Conservation (phyloP, 2,888 invertebrate species). For the Dendrolimus pini region DNA sequence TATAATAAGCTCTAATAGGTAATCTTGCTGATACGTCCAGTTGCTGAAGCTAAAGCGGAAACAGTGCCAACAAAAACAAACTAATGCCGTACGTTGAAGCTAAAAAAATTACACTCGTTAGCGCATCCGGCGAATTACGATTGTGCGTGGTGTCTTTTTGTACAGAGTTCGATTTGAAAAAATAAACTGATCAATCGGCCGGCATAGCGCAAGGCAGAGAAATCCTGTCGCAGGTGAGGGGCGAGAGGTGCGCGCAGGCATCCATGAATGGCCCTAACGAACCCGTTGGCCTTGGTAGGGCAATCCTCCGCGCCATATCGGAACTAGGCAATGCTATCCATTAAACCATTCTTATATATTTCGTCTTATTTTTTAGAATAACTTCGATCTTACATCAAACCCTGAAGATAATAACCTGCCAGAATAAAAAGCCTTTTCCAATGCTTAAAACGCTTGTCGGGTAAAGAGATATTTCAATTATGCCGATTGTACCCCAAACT, state of each 20-base stretch:
- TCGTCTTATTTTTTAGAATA: too few relatives aligned
- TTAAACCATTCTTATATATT: not conserved
- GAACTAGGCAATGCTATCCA: slow-evolving; percentile 13
- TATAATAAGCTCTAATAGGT: slow-evolving; percentile 28
- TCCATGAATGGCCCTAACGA: slow-evolving; percentile 75
- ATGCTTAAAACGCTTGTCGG: too few relatives aligned
- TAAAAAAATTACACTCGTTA: slow-evolving; percentile 70
- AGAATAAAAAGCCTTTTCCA: too few relatives aligned
- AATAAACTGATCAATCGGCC: slow-evolving; percentile 59
- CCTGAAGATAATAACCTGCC: too few relatives aligned
- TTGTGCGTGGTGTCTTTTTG: slow-evolving; percentile 58
- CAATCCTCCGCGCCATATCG: slow-evolving; percentile 29
- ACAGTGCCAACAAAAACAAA: slow-evolving; percentile 56
- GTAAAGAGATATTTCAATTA: too few relatives aligned
- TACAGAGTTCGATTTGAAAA: slow-evolving; percentile 47
- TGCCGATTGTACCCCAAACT: too few relatives aligned
- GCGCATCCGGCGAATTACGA: slow-evolving; percentile 73
- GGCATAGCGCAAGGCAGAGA: slow-evolving; percentile 56
- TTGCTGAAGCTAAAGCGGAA: slow-evolving; percentile 52
- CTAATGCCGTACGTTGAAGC: slow-evolving; percentile 43
- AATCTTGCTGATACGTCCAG: slow-evolving; percentile 26
- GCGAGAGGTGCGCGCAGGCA: slow-evolving; percentile 53
- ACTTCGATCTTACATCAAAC: too few relatives aligned
- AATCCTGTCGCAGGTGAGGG: slow-evolving; percentile 57
- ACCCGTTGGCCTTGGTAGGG: slow-evolving; percentile 68